Percentiles rank a stretch among this genome's conserved stretches.
phyloP scores from a whole-genome alignment of 1,140 invertebrate genomes.

The Eriocheir sinensis region DNA sequence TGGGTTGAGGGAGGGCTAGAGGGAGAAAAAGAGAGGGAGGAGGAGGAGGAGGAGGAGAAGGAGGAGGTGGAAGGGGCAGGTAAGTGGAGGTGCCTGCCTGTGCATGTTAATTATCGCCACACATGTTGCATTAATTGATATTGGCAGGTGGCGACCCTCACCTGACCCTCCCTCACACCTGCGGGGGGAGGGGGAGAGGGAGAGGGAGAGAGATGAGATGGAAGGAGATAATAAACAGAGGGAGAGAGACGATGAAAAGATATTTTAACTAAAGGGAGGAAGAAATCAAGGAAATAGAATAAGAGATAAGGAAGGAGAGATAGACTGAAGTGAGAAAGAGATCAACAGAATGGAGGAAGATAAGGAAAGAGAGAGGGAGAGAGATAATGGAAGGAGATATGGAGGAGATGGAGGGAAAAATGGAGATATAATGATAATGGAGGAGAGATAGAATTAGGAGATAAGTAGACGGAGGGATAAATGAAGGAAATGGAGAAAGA shows the following conservation, averaged over 20 bases:
- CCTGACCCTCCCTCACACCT: slow-evolving; percentile 60
- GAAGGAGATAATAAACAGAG: neutral
- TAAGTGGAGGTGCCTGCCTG: slow-evolving; percentile 17
- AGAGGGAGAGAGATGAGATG: neutral
- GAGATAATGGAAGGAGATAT: neutral
- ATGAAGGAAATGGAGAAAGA: too few species aligned
- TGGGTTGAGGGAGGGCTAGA: neutral
- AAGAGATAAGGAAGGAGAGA: neutral
- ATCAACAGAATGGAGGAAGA: neutral
- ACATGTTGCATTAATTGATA: slow-evolving; percentile 72
- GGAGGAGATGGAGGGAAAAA: neutral
- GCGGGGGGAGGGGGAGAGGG: neutral
- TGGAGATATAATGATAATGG: too few species aligned
- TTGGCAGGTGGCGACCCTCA: slow-evolving; percentile 60
- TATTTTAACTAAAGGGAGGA: neutral
- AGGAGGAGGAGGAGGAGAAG: neutral
- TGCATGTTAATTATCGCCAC: slow-evolving; percentile 68
- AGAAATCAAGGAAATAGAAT: neutral
- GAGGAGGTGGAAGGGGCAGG: neutral
- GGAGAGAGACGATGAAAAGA: neutral
- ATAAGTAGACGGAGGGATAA: too few species aligned
- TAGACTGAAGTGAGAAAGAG: neutral
- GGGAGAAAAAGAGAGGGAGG: neutral
- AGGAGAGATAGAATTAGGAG: too few species aligned
- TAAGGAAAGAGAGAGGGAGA: neutral